phyloP scores from a whole-genome alignment of 2,888 invertebrate species.

The Atrina japonica region DNA sequence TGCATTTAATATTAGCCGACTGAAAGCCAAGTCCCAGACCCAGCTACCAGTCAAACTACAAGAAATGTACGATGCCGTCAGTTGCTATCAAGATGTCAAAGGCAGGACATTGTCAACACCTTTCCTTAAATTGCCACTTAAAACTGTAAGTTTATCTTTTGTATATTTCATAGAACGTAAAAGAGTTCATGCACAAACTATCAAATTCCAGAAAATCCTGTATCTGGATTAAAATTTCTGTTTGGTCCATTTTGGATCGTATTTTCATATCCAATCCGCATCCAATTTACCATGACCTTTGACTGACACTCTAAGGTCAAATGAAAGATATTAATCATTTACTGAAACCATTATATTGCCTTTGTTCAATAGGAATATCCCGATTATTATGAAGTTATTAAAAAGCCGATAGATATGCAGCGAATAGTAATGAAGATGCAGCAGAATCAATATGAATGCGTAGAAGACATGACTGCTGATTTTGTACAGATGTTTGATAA shows the following conservation, averaged over 20 bases:
- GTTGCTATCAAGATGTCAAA: slow-evolving; percentile 90
- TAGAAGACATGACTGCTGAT: slow-evolving; percentile 95
- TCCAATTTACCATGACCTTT: too few relatives aligned
- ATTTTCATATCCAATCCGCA: too few relatives aligned
- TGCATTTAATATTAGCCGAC: slow-evolving; percentile 17
- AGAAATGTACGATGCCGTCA: slow-evolving; percentile 92
- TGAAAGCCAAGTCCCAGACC: slow-evolving; percentile 38
- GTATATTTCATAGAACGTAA: background rate
- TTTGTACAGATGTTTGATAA: slow-evolving; percentile 95
- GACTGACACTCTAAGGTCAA: too few relatives aligned
- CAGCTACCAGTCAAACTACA: slow-evolving; percentile 88
- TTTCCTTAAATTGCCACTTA: slow-evolving; percentile 96
- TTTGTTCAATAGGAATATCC: slow-evolving; percentile 94
- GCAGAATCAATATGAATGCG: slow-evolving; percentile 88
- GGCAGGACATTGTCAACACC: slow-evolving; percentile 95
- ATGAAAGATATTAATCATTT: too few relatives aligned
- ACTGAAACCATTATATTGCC: too few relatives aligned
- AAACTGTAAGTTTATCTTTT: slow-evolving; percentile 87
- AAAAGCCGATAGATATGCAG: slow-evolving; percentile 96
- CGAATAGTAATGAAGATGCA: slow-evolving; percentile 94
- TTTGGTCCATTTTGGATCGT: too few relatives aligned
- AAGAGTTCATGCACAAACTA: too few relatives aligned
- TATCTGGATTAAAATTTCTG: too few relatives aligned
- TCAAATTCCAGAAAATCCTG: too few relatives aligned
- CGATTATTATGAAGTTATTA: slow-evolving; percentile 97